Percentiles rank a stretch among this genome's conserved stretches.
phyloP scores from a whole-genome alignment of 2,797 vertebrate species.

The Picus viridis region DNA sequence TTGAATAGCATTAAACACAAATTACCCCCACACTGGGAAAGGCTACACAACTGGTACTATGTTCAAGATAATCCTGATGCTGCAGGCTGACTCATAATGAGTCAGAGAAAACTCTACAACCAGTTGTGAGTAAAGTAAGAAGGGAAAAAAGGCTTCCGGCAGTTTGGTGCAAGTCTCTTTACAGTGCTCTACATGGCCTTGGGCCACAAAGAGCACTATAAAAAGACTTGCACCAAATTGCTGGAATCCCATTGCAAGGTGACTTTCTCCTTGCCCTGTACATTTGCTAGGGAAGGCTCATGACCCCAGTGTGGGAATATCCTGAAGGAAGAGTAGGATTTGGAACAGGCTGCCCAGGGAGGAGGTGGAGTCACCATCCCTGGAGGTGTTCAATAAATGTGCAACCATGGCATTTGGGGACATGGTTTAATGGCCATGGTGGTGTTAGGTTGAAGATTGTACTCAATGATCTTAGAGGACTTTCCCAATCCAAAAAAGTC shows the following conservation, averaged over 20 bases:
- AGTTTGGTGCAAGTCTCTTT: too few species aligned
- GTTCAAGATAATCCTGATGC: neutral
- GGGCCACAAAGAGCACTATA: neutral
- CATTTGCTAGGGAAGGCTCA: neutral
- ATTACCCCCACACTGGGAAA: neutral
- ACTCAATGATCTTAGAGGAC: too few species aligned
- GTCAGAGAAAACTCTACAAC: neutral
- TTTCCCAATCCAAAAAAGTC: too few species aligned
- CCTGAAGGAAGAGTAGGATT: neutral
- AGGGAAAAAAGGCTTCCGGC: too few species aligned
- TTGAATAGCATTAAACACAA: neutral
- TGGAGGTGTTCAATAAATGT: too few species aligned
- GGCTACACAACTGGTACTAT: neutral
- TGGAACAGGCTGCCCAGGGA: too few species aligned
- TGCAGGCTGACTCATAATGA: neutral
- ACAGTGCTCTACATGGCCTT: neutral
- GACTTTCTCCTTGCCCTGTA: neutral
- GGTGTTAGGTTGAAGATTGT: too few species aligned
- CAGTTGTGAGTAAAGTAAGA: neutral
- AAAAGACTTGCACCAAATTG: neutral
- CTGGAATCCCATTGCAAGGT: neutral
- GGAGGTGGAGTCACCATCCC: too few species aligned
- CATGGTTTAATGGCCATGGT: too few species aligned
- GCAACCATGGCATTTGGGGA: too few species aligned
- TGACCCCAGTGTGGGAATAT: neutral